Conservation (phyloP, 2,113 vertebrate species). For the Struthio camelus region DNA sequence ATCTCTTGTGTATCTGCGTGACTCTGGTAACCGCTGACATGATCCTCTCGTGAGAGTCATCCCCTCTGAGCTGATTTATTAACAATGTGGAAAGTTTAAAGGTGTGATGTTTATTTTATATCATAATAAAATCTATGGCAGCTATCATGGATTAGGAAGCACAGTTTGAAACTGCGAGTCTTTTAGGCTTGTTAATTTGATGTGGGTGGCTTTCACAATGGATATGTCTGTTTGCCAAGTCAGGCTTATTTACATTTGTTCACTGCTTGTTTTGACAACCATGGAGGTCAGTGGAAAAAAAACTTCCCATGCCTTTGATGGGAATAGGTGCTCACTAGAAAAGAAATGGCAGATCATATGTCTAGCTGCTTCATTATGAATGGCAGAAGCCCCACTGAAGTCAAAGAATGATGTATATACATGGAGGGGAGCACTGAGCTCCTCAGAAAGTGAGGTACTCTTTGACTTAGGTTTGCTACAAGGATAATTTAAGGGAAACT, state of each 20-base stretch:
- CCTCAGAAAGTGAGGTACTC: not conserved
- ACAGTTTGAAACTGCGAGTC: not conserved
- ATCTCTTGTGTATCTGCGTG: slow-evolving; percentile 60
- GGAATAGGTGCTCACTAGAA: not conserved
- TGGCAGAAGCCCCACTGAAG: not conserved
- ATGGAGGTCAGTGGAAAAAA: not conserved
- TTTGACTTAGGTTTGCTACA: rapidly evolving
- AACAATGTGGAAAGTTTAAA: slow-evolving; percentile 36
- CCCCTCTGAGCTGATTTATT: slow-evolving; percentile 56
- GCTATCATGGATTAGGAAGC: slow-evolving; percentile 1
- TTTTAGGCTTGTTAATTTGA: slow-evolving; percentile 26
- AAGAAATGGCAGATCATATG: not conserved
- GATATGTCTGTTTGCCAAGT: not conserved
- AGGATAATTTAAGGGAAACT: not conserved
- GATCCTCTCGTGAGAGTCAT: slow-evolving; percentile 43
- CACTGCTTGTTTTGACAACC: not conserved
- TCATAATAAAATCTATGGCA: not conserved
- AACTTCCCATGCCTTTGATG: not conserved
- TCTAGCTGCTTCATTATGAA: not conserved
- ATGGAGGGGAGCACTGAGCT: not conserved
- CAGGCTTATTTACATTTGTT: not conserved
- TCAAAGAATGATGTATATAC: not conserved
- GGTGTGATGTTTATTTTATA: slow-evolving; percentile 57
- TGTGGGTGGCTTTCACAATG: not conserved
- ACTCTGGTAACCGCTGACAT: slow-evolving; percentile 2